Percentiles rank a stretch among this genome's conserved stretches.
phyloP scores from a whole-genome alignment of 53 echinoderm and acorn worm species.

The Hippasteria phrygiana region DNA sequence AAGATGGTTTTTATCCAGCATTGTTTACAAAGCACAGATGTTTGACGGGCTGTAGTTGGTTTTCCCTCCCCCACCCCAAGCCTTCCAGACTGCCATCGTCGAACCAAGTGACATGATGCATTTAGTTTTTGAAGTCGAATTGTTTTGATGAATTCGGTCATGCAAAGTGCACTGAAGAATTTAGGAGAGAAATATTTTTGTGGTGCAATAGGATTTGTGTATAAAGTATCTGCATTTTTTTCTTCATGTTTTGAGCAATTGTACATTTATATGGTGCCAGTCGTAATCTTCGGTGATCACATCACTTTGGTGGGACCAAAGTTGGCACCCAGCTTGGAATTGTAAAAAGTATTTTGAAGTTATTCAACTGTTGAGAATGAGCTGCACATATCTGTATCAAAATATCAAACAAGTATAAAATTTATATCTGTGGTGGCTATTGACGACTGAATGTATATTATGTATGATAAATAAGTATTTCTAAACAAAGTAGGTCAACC shows the following conservation, averaged over 20 bases:
- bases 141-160: neutral
- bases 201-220: constrained; percentile 1
- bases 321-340: neutral
- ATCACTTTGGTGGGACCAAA: neutral
- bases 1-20: too few species aligned
- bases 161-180: neutral
- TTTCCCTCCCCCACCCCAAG: too few species aligned
- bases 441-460: neutral
- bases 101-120: too few species aligned
- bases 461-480: neutral
- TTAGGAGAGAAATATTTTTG: neutral
- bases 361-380: neutral
- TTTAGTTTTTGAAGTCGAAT: neutral
- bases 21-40: too few species aligned
- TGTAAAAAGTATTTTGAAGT: neutral
- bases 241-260: neutral
- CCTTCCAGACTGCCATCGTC: too few species aligned
- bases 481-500: neutral
- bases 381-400: neutral
- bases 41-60: too few species aligned
- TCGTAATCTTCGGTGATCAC: neutral
- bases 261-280: neutral
- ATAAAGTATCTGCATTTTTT: neutral
- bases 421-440: neutral
- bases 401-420: neutral